Conservation (phyloP, 2,797 vertebrate genomes). For the Acrossocheilus fasciatus region DNA sequence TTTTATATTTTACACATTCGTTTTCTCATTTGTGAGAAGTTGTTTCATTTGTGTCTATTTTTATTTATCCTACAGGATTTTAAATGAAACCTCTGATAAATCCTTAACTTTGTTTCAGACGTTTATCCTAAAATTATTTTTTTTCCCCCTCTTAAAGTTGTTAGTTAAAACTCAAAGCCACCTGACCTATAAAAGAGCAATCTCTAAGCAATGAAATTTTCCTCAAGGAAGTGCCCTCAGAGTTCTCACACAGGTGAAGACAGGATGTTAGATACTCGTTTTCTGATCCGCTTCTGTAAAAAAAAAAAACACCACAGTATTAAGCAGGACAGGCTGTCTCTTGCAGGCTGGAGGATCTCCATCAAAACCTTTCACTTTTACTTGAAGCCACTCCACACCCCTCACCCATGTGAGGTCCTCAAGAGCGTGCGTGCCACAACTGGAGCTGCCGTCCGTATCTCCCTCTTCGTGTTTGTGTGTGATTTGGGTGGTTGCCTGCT, state of each 20-base stretch:
- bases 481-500: conserved; percentile 59
- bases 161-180: conserved; percentile 1
- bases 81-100: not conserved
- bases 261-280: conserved; percentile 30
- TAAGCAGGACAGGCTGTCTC: conserved; percentile 35
- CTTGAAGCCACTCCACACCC: conserved; percentile 44
- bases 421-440: conserved; percentile 48
- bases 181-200: not conserved
- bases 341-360: conserved; percentile 25
- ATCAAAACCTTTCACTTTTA: conserved; percentile 33
- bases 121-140: no score
- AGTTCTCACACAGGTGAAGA: conserved; percentile 29
- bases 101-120: not conserved
- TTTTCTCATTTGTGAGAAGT: not conserved
- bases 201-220: not conserved
- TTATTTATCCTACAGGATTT: not conserved
- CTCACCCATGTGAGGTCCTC: conserved; percentile 47
- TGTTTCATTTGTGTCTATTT: not conserved
- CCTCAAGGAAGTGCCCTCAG: conserved; percentile 8
- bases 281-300: conserved; percentile 40
- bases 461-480: conserved; percentile 57
- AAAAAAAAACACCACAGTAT: not conserved
- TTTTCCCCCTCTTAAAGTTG: not conserved
- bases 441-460: conserved; percentile 51
- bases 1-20: not conserved